Percentiles rank a stretch among this genome's conserved stretches.
Evolutionary conservation across 2,888 invertebrate species (phyloP).

Genomic region (Mythimna loreyi): DNA sequence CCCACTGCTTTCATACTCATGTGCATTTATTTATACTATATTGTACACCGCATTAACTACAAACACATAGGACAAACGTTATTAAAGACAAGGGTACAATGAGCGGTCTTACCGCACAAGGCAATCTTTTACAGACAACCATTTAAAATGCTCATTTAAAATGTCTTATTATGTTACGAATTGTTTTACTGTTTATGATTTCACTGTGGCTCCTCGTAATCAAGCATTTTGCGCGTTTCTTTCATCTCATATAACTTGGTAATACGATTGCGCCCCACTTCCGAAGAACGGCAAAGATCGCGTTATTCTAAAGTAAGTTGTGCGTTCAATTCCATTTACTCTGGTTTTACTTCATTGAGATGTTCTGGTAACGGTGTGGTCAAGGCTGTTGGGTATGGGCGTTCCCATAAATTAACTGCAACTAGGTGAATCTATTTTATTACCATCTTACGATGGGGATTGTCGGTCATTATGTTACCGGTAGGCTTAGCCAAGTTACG

Average conservation of each 20-base stretch:
- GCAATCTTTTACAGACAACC: too few species aligned
- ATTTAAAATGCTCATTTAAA: too few species aligned
- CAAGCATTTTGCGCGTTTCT: slow-evolving; percentile 57
- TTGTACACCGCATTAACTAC: too few species aligned
- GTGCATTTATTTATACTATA: too few species aligned
- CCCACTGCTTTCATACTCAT: neutral
- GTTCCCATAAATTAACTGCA: slow-evolving; percentile 8
- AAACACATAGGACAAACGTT: too few species aligned
- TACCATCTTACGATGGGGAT: neutral
- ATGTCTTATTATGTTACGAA: too few species aligned
- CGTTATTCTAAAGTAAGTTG: slow-evolving; percentile 61
- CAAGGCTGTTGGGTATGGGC: slow-evolving; percentile 16
- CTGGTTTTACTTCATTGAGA: slow-evolving; percentile 48
- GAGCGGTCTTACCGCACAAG: too few species aligned
- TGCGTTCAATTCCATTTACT: slow-evolving; percentile 35
- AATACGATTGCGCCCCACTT: slow-evolving; percentile 64
- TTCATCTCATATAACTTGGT: slow-evolving; percentile 74
- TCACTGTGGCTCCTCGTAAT: slow-evolving; percentile 7
- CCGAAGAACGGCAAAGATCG: slow-evolving; percentile 61
- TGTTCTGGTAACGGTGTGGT: slow-evolving; percentile 27
- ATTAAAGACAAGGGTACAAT: too few species aligned
- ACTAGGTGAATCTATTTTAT: neutral
- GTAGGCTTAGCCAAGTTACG: too few species aligned
- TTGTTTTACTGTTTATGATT: neutral
- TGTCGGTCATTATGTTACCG: neutral